phyloP scores from a whole-genome alignment of 2,113 vertebrate genomes.

The Carassius gibelio region DNA sequence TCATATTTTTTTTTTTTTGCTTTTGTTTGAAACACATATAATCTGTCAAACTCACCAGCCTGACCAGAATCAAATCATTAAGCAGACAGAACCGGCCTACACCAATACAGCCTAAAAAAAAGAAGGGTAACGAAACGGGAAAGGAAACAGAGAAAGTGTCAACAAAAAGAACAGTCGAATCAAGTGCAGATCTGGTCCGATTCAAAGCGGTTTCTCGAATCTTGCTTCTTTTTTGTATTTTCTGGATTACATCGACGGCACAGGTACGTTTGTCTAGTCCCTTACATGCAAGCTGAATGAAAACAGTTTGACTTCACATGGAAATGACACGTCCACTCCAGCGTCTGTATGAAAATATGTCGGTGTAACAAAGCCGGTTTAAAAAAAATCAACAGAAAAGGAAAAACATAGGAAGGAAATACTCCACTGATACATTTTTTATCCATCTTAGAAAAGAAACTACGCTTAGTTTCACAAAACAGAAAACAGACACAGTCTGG shows the following conservation, averaged over 20 bases:
- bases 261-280: slow-evolving; percentile 74
- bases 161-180: slow-evolving; percentile 62
- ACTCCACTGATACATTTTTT: slow-evolving; percentile 34
- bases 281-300: slow-evolving; percentile 83
- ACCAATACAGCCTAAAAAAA: slow-evolving; percentile 68
- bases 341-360: slow-evolving; percentile 83
- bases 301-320: slow-evolving; percentile 76
- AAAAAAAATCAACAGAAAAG: slow-evolving; percentile 74
- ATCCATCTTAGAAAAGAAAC: slow-evolving; percentile 62
- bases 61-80: slow-evolving; percentile 53
- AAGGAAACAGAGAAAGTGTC: slow-evolving; percentile 62
- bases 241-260: slow-evolving; percentile 68
- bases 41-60: slow-evolving; percentile 66
- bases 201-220: slow-evolving; percentile 74
- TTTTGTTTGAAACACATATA: slow-evolving; percentile 72
- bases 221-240: background rate
- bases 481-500: slow-evolving; percentile 68
- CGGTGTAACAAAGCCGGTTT: slow-evolving; percentile 77
- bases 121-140: slow-evolving; percentile 58
- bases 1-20: slow-evolving; percentile 58
- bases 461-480: slow-evolving; percentile 76
- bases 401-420: slow-evolving; percentile 52
- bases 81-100: slow-evolving; percentile 57
- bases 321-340: slow-evolving; percentile 77
- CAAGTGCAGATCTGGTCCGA: slow-evolving; percentile 84